phyloP scores from a whole-genome alignment of 1,140 invertebrate genomes.

The Drosophila triauraria region DNA sequence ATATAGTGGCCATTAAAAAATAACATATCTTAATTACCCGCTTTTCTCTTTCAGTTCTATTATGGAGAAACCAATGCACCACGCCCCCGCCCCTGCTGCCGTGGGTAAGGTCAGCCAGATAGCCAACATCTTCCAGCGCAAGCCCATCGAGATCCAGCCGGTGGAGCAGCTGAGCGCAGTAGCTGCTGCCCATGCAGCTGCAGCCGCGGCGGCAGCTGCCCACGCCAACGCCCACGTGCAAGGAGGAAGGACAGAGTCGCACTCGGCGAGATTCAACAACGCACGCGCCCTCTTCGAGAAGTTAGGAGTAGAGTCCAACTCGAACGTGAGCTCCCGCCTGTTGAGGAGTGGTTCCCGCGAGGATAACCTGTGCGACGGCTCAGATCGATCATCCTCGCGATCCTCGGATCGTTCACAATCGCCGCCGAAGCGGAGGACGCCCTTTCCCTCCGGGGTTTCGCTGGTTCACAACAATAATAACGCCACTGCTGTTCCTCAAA shows the following conservation, averaged over 20 bases:
- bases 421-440: slow-evolving; percentile 79
- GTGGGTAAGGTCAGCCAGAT: slow-evolving; percentile 95
- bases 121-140: slow-evolving; percentile 94
- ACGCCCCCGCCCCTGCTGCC: slow-evolving; percentile 85
- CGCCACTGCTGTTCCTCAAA: slow-evolving; percentile 16
- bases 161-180: slow-evolving; percentile 79
- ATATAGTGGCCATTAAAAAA: no score
- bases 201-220: slow-evolving; percentile 66
- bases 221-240: slow-evolving; percentile 31
- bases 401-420: slow-evolving; percentile 82
- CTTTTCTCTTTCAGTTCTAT: slow-evolving; percentile 51
- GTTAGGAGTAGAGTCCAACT: slow-evolving; percentile 90
- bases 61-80: slow-evolving; percentile 90
- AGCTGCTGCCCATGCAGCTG: slow-evolving; percentile 77
- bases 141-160: slow-evolving; percentile 85
- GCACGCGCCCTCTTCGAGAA: slow-evolving; percentile 97
- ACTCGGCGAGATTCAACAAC: slow-evolving; percentile 95
- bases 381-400: slow-evolving; percentile 78
- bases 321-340: slow-evolving; percentile 84
- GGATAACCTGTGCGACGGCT: slow-evolving; percentile 79
- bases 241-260: slow-evolving; percentile 91
- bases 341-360: slow-evolving; percentile 79
- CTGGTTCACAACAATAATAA: slow-evolving; percentile 72
- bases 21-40: no score
- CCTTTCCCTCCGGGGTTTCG: slow-evolving; percentile 76